Conservation (phyloP, 2,113 vertebrate species). For the Nymphicus hollandicus region DNA sequence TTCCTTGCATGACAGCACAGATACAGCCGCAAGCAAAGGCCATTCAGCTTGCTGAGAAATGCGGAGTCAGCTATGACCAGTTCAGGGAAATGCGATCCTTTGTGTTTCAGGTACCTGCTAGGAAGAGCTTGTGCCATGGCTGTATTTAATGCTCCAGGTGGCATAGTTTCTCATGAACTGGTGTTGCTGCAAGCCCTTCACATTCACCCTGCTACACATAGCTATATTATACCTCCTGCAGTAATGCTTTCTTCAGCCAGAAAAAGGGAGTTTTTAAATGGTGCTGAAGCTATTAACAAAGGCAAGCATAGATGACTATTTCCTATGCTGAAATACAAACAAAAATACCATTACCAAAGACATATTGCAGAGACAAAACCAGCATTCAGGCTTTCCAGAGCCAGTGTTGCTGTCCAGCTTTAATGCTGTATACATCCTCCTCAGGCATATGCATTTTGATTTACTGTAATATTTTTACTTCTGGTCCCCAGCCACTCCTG, state of each 20-base stretch:
- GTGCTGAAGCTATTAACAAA: neutral
- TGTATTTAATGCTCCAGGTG: neutral
- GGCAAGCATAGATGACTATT: neutral
- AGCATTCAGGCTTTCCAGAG: neutral
- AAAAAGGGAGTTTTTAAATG: neutral
- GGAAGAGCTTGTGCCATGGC: neutral
- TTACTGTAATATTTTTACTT: neutral
- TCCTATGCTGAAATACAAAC: neutral
- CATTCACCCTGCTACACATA: neutral
- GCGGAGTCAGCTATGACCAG: neutral
- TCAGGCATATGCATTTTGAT: neutral
- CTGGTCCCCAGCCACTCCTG: neutral
- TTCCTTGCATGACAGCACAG: neutral
- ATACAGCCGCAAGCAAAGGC: neutral
- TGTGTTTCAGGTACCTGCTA: neutral
- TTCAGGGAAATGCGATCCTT: neutral
- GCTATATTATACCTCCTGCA: neutral
- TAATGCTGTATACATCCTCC: neutral
- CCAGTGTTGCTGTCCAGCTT: neutral
- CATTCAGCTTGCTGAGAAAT: neutral
- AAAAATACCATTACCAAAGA: neutral
- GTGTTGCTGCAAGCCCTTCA: neutral
- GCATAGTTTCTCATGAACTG: neutral
- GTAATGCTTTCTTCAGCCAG: neutral
- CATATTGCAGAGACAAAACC: neutral